Evolutionary conservation across 2,888 invertebrate genomes (phyloP), one percentile per base, ranked within the genome.

Genomic region (Drosophila pegasa): DNA sequence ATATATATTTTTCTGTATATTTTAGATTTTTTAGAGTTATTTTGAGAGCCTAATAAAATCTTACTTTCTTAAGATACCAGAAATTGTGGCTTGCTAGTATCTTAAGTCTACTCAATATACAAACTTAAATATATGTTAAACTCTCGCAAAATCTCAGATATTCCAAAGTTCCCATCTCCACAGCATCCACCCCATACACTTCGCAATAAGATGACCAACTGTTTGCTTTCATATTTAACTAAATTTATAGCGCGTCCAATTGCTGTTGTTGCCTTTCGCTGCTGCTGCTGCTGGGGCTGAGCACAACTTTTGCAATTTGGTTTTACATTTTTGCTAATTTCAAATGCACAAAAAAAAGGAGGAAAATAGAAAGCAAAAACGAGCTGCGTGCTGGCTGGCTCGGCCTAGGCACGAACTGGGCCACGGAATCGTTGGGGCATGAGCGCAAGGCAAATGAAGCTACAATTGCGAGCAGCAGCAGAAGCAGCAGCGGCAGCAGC

Each of bases 401-500:
- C 20, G 33, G 56, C 31, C 51, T 57, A 65, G 71, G 56, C 72
- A 77, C 68, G 50, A 75, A 76, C 72, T 48, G 64, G 50, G 61
- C 60, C 68, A 58, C 57, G 40, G 54, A 64, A 37, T 56, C 58
- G 75, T 66, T 61, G 69, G 65, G 66, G 69, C 72, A 70, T 68
- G 70, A 76, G 70, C 76, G 71, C 71, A 78, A 83, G 82, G 82
- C 88, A 85, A 88, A 85, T 85, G 87, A 87, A 87, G 87, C 84
- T 76, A 87, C 85, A 88, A 88, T 78, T 86, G 85, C 75, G 66
- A 40, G 40, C 25, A 18, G n/a, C n/a, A n/a, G n/a, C n/a, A n/a
- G n/a, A n/a, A n/a, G n/a, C n/a, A 52, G 33, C 43, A 38, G 51
- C 35, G 22, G n/a, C n/a, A 18, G 3, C 41, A 3, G 43, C n/a